Evolutionary conservation across 2,888 invertebrate species (phyloP).

Genomic region (Dasysyrphus albostriatus): DNA sequence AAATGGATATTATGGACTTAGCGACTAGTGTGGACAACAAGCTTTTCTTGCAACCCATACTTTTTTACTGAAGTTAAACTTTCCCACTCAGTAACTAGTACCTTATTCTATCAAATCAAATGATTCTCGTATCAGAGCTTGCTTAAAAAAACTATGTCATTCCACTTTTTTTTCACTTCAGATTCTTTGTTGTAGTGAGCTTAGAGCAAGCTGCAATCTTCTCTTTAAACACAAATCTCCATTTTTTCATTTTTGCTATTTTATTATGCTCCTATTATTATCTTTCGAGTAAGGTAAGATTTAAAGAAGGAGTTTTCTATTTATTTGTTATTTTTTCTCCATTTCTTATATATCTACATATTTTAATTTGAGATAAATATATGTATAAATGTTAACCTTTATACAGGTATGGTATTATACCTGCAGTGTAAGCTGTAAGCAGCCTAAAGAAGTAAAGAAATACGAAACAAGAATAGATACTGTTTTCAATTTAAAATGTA

Average conservation of each 20-base stretch:
- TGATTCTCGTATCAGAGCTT: too few species aligned
- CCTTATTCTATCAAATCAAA: too few species aligned
- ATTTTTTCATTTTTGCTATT: constrained; percentile 7
- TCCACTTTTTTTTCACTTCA: too few species aligned
- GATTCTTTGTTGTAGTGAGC: too few species aligned
- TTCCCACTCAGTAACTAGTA: too few species aligned
- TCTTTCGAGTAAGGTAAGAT: background rate
- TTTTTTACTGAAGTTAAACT: too few species aligned
- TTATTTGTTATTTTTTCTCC: constrained; percentile 67
- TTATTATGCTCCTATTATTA: background rate
- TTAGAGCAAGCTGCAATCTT: too few species aligned
- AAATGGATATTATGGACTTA: too few species aligned
- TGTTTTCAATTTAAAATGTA: constrained; percentile 71
- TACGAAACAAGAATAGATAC: constrained; percentile 22
- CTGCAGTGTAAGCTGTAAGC: constrained; percentile 27
- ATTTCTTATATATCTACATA: background rate
- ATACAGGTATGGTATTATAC: background rate
- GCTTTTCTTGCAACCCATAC: too few species aligned
- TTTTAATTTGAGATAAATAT: constrained; percentile 20
- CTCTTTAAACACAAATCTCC: constrained; percentile 20
- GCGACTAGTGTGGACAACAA: too few species aligned
- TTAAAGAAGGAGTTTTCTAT: constrained; percentile 23
- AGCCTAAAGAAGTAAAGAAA: constrained; percentile 38
- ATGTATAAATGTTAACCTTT: background rate
- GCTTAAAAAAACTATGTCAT: too few species aligned